Evolutionary conservation across 2,113 vertebrate species (phyloP).

Genomic region (Capreolus pygargus): DNA sequence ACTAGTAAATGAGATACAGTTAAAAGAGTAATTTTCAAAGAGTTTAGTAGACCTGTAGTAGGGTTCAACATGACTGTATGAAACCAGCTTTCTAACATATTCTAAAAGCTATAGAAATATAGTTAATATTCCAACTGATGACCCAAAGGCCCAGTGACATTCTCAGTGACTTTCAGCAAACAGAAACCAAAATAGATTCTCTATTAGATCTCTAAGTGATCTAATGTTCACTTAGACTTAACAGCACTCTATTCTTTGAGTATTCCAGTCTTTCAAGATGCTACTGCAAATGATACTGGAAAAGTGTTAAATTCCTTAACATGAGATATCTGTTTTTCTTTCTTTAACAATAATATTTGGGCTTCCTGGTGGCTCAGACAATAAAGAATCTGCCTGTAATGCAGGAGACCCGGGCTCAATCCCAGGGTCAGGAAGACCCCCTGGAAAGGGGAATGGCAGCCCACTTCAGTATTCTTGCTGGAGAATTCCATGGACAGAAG

Average conservation of each 20-base stretch:
- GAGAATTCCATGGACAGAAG: background rate
- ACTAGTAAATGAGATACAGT: background rate
- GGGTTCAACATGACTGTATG: background rate
- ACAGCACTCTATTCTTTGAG: background rate
- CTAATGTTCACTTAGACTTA: background rate
- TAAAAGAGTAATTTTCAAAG: background rate
- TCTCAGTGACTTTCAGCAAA: background rate
- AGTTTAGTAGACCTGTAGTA: background rate
- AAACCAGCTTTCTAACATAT: constrained; percentile 20
- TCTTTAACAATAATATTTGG: background rate
- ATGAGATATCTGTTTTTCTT: background rate
- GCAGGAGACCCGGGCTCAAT: background rate
- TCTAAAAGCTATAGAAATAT: background rate
- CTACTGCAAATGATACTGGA: background rate
- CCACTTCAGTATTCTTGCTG: background rate
- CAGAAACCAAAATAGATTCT: background rate
- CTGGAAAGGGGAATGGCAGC: background rate
- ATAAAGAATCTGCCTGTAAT: background rate
- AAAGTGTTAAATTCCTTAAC: background rate
- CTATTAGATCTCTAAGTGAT: background rate
- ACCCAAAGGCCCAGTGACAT: background rate
- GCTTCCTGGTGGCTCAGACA: background rate
- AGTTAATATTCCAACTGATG: background rate
- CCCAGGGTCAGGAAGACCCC: background rate
- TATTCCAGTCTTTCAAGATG: background rate